phyloP scores from a whole-genome alignment of 2,888 invertebrate species.

The Rotaria magnacalcarata region DNA sequence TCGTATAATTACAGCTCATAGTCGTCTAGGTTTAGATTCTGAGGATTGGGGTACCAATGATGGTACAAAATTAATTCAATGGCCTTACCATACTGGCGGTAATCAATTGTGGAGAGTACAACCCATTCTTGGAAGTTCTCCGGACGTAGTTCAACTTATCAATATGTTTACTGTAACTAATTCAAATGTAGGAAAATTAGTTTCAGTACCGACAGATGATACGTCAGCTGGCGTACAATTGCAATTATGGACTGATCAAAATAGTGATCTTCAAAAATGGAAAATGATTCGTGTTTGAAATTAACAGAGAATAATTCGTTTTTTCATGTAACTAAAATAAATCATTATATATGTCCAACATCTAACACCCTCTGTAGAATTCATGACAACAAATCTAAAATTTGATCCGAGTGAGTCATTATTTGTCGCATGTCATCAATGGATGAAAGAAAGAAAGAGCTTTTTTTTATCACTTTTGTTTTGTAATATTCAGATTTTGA shows the following conservation, averaged over 20 bases:
- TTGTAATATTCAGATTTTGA: background rate
- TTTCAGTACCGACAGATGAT: background rate
- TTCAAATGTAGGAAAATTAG: background rate
- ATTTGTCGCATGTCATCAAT: background rate
- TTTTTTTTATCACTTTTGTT: background rate
- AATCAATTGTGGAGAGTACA: slow-evolving; percentile 24
- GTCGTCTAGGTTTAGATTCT: slow-evolving; percentile 15
- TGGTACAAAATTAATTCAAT: slow-evolving; percentile 17
- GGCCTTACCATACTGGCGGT: background rate
- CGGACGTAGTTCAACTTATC: background rate
- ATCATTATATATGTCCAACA: background rate
- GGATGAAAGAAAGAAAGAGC: background rate
- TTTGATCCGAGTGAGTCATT: background rate
- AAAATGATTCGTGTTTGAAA: background rate
- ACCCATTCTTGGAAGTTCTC: background rate
- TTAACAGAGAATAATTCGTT: too few relatives aligned
- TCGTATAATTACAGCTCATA: background rate
- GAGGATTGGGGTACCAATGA: background rate
- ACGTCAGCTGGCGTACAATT: background rate
- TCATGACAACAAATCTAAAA: background rate
- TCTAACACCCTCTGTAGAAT: slow-evolving; percentile 4
- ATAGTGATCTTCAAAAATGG: background rate
- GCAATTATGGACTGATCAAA: background rate
- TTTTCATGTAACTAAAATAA: too few relatives aligned
- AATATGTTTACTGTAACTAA: background rate